Evolutionary conservation across 64 coral and sea anemone species (phyloP), one percentile per base, ranked within the genome.

Genomic region (Montipora efflorescens): DNA sequence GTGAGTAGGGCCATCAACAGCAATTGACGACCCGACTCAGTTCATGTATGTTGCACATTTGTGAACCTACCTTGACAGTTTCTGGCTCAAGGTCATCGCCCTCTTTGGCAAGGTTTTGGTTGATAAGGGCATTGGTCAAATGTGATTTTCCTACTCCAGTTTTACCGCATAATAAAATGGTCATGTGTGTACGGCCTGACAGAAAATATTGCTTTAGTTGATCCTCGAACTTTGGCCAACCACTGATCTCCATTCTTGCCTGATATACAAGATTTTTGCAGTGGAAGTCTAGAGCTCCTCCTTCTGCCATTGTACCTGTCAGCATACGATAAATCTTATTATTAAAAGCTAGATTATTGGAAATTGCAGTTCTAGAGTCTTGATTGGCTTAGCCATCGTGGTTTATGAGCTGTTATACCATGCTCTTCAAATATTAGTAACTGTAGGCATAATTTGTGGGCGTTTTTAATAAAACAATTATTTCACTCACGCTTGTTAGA

Each of bases 261-360:
- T 84, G 81, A 46, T 61, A 7, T 47, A 13, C 1, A 19, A 48
- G 59, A 28, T 28, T 67, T 47, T 1, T 59, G 48, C 19, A 67
- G 0, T 67, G 62, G 0, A n/a, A 0, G 16, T 84, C 81, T 7
- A 5, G 22, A n/a, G 15, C 7, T 18, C 44, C 28, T 84, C 81
- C 81, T n/a, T 84, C 81, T 46, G 81, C 81, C 81, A 84, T 84
- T 18, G 67, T 47, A 84, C 81, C 81, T 67, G 74, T 25, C 28
- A 11, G 8, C 28, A 11, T 76, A 44, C 11, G 74, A 76, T 10
- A 55, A 7, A 10, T 55, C 51, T 53, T 53, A 55, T 55, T 55
- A 10, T 10, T 5, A 7, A 10, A 55, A 55, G 52, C 52, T 55
- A 55, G 52, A 28, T 28, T 28, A 28, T 28, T 28, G 28, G 28